phyloP scores from a whole-genome alignment of 2,888 invertebrate genomes.

The Zygogramma bicolorata region DNA sequence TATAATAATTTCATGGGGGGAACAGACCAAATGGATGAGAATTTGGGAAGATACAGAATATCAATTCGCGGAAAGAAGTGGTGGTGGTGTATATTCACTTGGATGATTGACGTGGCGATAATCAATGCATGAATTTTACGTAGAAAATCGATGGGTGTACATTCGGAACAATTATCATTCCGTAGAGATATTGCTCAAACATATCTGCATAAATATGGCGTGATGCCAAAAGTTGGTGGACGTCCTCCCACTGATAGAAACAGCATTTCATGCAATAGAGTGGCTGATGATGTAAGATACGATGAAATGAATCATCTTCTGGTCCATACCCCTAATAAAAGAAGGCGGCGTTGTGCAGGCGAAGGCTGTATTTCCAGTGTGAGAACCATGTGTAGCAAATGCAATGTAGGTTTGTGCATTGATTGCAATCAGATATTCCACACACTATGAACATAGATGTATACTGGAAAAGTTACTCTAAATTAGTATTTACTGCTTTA shows the following conservation, averaged over 20 bases:
- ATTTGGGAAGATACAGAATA: neutral
- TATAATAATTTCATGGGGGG: neutral
- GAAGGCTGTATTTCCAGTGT: too few species aligned
- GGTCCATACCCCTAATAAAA: neutral
- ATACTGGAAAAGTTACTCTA: neutral
- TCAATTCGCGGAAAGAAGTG: neutral
- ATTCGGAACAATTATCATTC: neutral
- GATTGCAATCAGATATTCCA: neutral
- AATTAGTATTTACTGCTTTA: neutral
- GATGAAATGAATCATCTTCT: neutral
- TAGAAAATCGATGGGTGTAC: neutral
- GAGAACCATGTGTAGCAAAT: too few species aligned
- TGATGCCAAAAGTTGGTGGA: neutral
- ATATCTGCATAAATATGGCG: neutral
- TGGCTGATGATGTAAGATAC: neutral
- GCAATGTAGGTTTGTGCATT: neutral
- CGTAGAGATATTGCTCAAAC: neutral
- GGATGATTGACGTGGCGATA: neutral
- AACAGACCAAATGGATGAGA: neutral
- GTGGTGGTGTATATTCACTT: neutral
- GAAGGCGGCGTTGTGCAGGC: too few species aligned
- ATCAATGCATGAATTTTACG: slow-evolving; percentile 1
- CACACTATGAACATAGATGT: neutral
- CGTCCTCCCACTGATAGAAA: neutral
- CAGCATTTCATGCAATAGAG: neutral